Evolutionary conservation across 2,797 vertebrate genomes (phyloP).

Genomic region (Phrynocephalus guinanensis): DNA sequence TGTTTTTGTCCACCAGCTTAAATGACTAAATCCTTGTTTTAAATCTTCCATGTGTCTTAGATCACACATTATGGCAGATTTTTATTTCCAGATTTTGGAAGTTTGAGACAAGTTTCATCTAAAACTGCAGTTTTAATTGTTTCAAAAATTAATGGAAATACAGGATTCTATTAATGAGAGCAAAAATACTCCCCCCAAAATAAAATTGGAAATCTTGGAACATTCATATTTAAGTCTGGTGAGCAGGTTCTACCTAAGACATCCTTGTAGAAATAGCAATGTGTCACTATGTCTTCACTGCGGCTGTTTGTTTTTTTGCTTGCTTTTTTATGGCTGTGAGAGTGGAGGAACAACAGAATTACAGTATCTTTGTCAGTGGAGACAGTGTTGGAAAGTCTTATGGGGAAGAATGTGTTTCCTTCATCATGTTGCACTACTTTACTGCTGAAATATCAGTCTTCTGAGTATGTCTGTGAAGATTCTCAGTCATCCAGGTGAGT

Average conservation of each 20-base stretch:
- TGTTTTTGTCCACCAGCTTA: no score
- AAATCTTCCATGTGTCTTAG: no score
- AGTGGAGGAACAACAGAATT: not conserved
- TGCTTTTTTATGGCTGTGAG: not conserved
- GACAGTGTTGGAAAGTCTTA: rapidly evolving
- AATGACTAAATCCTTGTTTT: no score
- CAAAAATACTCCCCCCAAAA: no score
- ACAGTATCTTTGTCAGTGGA: not conserved
- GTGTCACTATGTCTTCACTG: not conserved
- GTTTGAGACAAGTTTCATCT: not conserved
- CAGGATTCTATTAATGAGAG: no score
- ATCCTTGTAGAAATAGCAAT: not conserved
- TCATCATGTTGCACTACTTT: not conserved
- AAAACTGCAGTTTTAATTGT: not conserved
- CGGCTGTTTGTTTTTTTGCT: not conserved
- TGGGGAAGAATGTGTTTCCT: not conserved
- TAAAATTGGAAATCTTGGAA: not conserved
- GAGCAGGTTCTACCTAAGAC: not conserved
- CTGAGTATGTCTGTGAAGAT: not conserved
- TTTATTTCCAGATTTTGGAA: not conserved
- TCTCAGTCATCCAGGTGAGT: no score
- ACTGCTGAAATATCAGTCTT: not conserved
- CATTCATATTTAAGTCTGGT: not conserved
- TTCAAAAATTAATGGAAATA: not conserved
- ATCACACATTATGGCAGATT: not conserved